Percentiles rank a stretch among this genome's conserved stretches.
Evolutionary conservation across 2,113 vertebrate genomes (phyloP).

Genomic region (Oostethus manadensis): DNA sequence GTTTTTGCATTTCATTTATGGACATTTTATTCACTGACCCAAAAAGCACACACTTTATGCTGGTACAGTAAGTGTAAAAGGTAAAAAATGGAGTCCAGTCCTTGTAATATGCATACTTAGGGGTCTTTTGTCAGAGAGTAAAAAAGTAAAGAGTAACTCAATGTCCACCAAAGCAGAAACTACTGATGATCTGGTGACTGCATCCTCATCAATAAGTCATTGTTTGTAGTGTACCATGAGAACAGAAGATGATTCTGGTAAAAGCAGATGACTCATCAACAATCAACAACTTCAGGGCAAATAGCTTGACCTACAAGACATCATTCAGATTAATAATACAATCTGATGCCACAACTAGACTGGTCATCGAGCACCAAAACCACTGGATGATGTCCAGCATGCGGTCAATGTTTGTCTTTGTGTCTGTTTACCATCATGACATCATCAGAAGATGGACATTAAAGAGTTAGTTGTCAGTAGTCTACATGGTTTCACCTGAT

Average conservation of each 20-base stretch:
- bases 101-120: too few species aligned
- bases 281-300: conserved; percentile 13
- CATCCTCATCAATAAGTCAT: conserved; percentile 56
- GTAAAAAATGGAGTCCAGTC: not conserved
- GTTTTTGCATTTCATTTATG: too few species aligned
- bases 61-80: too few species aligned
- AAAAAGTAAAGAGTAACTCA: conserved; percentile 1
- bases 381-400: too few species aligned
- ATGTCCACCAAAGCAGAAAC: conserved; percentile 21
- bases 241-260: conserved; percentile 13
- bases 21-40: too few species aligned
- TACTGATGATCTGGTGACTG: conserved; percentile 51
- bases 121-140: conserved; percentile 7
- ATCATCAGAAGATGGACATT: conserved; percentile 15
- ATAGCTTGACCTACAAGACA: conserved; percentile 8
- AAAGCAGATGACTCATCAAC: conserved; percentile 32
- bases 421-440: conserved; percentile 2
- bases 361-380: too few species aligned
- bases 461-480: not conserved
- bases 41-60: too few species aligned
- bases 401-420: conserved; percentile 26
- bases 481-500: conserved; percentile 16
- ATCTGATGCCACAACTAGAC: too few species aligned
- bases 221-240: conserved; percentile 43
- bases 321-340: not conserved